Percentiles rank a stretch among this genome's conserved stretches.
These are phyloP conservation scores for Xenopus laevis DNA, from an alignment of 2,113 vertebrate genomes.

Conservation along the genomic window DNA sequence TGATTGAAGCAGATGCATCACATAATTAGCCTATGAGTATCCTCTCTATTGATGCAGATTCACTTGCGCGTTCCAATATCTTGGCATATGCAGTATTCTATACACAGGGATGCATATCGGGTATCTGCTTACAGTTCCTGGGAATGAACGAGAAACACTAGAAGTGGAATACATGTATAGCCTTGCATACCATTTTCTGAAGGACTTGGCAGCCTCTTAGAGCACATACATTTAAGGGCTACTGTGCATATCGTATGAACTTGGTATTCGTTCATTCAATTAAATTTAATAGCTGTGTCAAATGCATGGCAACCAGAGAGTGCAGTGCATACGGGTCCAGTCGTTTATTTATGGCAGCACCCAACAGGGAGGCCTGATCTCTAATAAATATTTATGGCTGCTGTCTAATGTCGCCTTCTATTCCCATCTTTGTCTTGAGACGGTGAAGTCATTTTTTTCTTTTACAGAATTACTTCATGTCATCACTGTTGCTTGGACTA, in stretches of 20 bases:
- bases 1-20: too few species aligned
- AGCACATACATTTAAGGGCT: constrained; percentile 23
- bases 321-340: constrained; percentile 14
- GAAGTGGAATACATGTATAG: constrained; percentile 15
- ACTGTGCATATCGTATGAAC: constrained; percentile 24
- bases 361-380: constrained; percentile 2
- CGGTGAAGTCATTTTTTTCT: constrained; percentile 10
- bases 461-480: neutral
- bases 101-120: neutral
- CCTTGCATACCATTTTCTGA: constrained; percentile 15
- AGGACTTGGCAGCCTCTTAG: constrained; percentile 19
- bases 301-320: constrained; percentile 26
- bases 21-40: too few species aligned
- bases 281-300: constrained; percentile 28
- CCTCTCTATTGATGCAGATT: too few species aligned
- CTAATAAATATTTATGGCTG: constrained; percentile 15
- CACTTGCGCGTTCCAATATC: too few species aligned
- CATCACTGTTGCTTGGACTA: too few species aligned
- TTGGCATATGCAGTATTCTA: too few species aligned
- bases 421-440: constrained; percentile 21
- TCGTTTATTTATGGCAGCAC: constrained; percentile 26
- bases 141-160: constrained; percentile 27
- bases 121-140: constrained; percentile 14
- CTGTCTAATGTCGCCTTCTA: constrained; percentile 9
- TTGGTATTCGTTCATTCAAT: constrained; percentile 25